Evolutionary conservation across 2,797 vertebrate genomes (phyloP).

Genomic region (Phyllotis vaccarum): DNA sequence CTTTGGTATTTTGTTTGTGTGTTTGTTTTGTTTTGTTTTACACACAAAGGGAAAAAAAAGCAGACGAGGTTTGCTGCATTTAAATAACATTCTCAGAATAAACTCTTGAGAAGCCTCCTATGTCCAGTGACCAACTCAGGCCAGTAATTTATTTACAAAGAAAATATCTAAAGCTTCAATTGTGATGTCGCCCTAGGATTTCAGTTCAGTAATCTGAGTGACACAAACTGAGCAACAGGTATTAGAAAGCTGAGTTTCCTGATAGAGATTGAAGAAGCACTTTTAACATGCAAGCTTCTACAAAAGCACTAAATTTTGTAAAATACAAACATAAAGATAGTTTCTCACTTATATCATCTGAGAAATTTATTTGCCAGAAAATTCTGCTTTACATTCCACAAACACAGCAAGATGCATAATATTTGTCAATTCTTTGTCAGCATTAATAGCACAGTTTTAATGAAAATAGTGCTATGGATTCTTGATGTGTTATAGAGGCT

Average conservation of each 20-base stretch:
- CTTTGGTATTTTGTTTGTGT: background rate
- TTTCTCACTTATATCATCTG: background rate
- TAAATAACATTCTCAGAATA: constrained; percentile 45
- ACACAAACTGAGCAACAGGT: background rate
- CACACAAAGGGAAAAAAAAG: background rate
- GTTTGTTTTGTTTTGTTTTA: constrained; percentile 20
- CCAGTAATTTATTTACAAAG: constrained; percentile 2
- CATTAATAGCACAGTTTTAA: background rate
- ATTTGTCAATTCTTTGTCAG: background rate
- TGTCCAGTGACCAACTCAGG: background rate
- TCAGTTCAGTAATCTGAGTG: background rate
- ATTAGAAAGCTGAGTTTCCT: background rate
- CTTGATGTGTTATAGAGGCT: background rate
- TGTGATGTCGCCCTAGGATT: background rate
- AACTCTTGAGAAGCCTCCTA: background rate
- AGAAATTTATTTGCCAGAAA: background rate
- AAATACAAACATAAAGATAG: background rate
- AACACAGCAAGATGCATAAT: background rate
- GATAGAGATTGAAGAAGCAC: background rate
- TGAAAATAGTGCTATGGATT: background rate
- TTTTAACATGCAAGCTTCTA: background rate
- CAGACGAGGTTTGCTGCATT: background rate
- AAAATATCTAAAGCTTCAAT: background rate
- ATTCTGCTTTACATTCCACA: background rate
- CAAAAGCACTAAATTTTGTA: background rate